Evolutionary conservation across 2,113 vertebrate genomes (phyloP), one percentile per base, ranked within the genome.

Genomic region (Coreoperca whiteheadi): DNA sequence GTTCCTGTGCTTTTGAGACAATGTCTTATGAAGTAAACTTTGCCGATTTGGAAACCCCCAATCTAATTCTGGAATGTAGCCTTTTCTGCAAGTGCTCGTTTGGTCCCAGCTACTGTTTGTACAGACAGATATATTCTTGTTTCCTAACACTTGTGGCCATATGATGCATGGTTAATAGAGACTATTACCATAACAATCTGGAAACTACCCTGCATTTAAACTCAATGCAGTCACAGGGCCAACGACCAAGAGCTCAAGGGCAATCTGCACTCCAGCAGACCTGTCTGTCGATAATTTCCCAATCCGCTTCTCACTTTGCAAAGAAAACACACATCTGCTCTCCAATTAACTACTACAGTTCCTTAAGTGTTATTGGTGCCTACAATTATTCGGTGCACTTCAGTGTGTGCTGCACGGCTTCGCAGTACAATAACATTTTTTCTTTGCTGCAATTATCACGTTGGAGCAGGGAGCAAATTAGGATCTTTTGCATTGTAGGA

Each of bases 271-370:
- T 85, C 77, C 82, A 59, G 80, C 86, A 85, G 84, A 84, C 68
- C 87, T 66, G 75, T 41, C 85, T 61, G 90, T 77, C 75, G 72
- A 89, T 92, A 89, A 90, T 91, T 92, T 92, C 77, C 87, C 86
- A 89, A 89, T 84, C 82, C 86, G 71, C 87, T 56, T 90, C 91
- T 94, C 92, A 80, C 85, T 89, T 93, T 91, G 82, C 91, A 92
- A 88, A 91, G 85, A 74, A 91, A 93, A 91, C 90, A 91, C 72
- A 82, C 37, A 63, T 85, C 86, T 77, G 75, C 67, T 64, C 83
- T 79, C 84, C 90, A 90, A 91, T 93, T 92, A 91, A 88, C 87
- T 81, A 68, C 82, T 79, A 71, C 86, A 83, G 77, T 74, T 91
- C 73, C 87, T 51, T 32, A 16, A 85, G 82, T 83, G 81, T 76